Evolutionary conservation across 2,797 vertebrate species (phyloP), one percentile per base, ranked within the genome.

Genomic region (Hoplostethus mediterraneus): DNA sequence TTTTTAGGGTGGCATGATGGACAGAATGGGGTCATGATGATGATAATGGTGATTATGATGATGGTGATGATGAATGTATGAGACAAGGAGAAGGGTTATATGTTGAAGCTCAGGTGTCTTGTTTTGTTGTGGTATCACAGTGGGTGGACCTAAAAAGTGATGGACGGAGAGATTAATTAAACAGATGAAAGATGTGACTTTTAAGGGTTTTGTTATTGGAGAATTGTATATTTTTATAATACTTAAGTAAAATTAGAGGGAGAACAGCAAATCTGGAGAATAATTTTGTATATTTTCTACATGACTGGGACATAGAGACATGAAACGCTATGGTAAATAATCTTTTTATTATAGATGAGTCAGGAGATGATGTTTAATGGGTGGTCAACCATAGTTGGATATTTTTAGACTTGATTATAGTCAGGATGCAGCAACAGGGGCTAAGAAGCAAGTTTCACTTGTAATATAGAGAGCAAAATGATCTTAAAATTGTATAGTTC

Each of bases 161-260:
- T 75, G 57, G 85, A 82, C 31, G 64, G 89, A 89, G 84, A 88
- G 87, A 89, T 87, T 90, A 93, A 92, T 92, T 93, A 91, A 92
- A 93, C 76, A 87, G 89, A 85, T 73, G 75, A 90, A 83, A 83
- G 82, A 88, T 82, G 80, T 91, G 89, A 92, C 90, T 91, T 91
- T 92, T 91, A 91, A 92, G 91, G 91, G 90, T 95, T 95, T 95
- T 95, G 93, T 91, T 94, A 94, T 92, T 81, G 92, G 92, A 95
- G 90, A 94, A 94, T 92, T 94, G 93, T 95, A 95, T 95, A 95
- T 95, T 95, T 95, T 95, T 95, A 93, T 95, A 95, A 93, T 91
- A 92, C 89, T 93, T 92, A 75, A 72, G 87, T 90, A 86, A 90
- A 92, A 85, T 90, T 93, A 87, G 92, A 83, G 73, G 77, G 92